Evolutionary conservation across 92 coral and sea anemone genomes (phyloP), one percentile per base, ranked within the genome.

Genomic region (Epizoanthus illoricatus): DNA sequence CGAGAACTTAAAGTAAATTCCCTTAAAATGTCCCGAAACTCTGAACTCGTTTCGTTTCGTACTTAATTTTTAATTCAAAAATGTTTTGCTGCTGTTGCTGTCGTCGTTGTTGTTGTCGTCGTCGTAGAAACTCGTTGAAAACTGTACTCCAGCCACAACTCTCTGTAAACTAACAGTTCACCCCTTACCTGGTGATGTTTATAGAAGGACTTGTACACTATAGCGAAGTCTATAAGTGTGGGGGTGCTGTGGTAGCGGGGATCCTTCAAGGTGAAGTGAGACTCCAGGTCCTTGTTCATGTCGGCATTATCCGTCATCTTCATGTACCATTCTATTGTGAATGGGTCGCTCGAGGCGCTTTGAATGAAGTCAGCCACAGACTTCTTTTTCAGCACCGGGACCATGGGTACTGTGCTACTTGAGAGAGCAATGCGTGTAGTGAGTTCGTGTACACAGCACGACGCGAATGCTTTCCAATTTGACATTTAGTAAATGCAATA

Each of bases 281-380:
- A 90, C 84, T 97, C 97, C 69, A 94, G 80, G 28, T 97, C 96
- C 84, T 92, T 94, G 86, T 97, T 97, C 62, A 92, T 85, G 54
- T 97, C 97, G 66, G 97, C 92, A 73, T 94, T 93, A 76, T 97
- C 98, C 21, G 94, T 92, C 99, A 93, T 97, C 84, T 97, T 97
- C 99, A 97, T 97, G 86, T 97, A 97, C 99, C 99, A 97, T 58
- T 94, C 99, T 15, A 97, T 97, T 19, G 99, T 97, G 75, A 97
- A 97, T 10, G 99, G 99, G 74, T 92, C 97, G 0, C 93, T 97
- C 0, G 99, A 97, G 4, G 99, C 99, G 55, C 97, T 92, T 84
- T 97, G 97, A 28, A 97, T 96, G 69, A 97, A 93, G 66, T 94
- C 92, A 3, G 97, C 91, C 9, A 94, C 97, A 55, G 91, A 94